Percentiles rank a stretch among this genome's conserved stretches.
Conservation (phyloP, 2,888 invertebrate genomes). For the Agrotis ipsilon region DNA sequence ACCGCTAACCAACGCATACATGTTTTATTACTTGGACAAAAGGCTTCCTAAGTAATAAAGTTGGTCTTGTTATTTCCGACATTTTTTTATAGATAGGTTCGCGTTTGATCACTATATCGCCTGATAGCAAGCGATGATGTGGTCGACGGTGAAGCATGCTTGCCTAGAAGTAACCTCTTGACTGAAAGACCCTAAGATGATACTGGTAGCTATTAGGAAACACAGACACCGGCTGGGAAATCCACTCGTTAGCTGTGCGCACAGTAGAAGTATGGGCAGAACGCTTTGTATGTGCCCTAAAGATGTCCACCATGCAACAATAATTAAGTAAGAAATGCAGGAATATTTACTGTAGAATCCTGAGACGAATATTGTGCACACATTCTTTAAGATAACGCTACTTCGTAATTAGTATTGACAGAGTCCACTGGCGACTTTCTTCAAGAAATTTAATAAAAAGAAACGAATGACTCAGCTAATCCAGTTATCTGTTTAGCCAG, state of each 20-base stretch:
- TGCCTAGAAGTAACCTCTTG: too few relatives aligned
- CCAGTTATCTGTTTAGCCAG: conserved; percentile 28
- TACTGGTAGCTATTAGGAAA: too few relatives aligned
- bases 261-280: too few relatives aligned
- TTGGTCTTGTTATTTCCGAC: not conserved
- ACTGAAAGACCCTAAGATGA: too few relatives aligned
- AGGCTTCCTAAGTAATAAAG: not conserved
- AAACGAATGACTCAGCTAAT: conserved; percentile 17
- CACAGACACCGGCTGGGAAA: too few relatives aligned
- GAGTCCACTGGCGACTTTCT: not conserved
- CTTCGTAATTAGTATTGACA: not conserved
- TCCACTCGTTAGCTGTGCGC: too few relatives aligned
- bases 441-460: conserved; percentile 6
- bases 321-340: not conserved
- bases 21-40: not conserved
- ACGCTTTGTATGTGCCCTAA: too few relatives aligned
- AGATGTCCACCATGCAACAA: too few relatives aligned
- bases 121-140: too few relatives aligned
- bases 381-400: not conserved
- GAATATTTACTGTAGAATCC: not conserved
- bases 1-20: not conserved
- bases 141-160: too few relatives aligned
- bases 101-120: too few relatives aligned
- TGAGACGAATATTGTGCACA: not conserved
- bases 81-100: too few relatives aligned